Percentiles rank a stretch among this genome's conserved stretches.
phyloP scores from a whole-genome alignment of 2,888 invertebrate species.

The Meliscaeva auricollis region DNA sequence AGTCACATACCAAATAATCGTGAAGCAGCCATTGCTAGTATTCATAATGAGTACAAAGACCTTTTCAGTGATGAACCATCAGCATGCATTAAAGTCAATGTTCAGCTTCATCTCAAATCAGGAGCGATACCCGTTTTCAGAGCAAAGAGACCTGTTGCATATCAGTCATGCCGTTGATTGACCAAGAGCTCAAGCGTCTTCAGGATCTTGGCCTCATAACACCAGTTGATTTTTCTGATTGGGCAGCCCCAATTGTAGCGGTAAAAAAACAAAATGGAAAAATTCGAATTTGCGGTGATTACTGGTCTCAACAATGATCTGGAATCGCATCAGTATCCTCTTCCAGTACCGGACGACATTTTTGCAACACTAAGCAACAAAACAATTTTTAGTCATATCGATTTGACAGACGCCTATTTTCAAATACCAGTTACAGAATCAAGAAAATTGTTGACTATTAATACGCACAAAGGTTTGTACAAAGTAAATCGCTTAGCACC shows the following conservation, averaged over 20 bases:
- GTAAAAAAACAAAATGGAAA: too few relatives aligned
- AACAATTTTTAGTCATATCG: too few relatives aligned
- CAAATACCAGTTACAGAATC: too few relatives aligned
- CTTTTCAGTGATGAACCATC: background rate
- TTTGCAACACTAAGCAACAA: too few relatives aligned
- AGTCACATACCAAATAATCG: background rate
- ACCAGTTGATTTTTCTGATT: constrained; percentile 22
- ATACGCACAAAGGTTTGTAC: background rate
- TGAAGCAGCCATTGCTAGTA: background rate
- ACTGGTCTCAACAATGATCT: too few relatives aligned
- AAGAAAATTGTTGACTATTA: constrained; percentile 6
- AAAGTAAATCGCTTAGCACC: background rate
- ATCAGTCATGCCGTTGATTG: constrained; percentile 1
- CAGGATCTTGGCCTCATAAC: background rate
- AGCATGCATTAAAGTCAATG: background rate
- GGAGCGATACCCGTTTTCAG: background rate
- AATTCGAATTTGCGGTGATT: too few relatives aligned
- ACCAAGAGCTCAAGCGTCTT: background rate
- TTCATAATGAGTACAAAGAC: background rate
- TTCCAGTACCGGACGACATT: too few relatives aligned
- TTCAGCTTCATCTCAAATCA: background rate
- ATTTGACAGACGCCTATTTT: too few relatives aligned
- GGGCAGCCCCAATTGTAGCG: background rate
- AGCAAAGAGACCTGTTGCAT: constrained; percentile 3
- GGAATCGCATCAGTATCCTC: too few relatives aligned